phyloP scores from a whole-genome alignment of 2,888 invertebrate genomes.

The Catocala nupta region DNA sequence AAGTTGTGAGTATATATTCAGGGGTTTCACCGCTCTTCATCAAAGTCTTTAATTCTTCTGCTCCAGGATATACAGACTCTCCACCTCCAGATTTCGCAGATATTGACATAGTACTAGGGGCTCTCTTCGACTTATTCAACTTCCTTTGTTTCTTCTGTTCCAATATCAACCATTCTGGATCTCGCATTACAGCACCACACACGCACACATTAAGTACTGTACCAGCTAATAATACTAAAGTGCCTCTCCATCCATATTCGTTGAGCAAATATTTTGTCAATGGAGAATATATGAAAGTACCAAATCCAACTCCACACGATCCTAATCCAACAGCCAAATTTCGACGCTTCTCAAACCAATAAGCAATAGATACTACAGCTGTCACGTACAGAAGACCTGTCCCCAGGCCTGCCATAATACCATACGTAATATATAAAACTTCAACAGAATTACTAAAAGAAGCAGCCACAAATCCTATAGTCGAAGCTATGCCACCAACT shows the following conservation, averaged over 20 bases:
- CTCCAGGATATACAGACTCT: constrained; percentile 88
- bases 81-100: constrained; percentile 84
- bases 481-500: constrained; percentile 90
- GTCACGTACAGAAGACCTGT: constrained; percentile 95
- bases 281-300: constrained; percentile 95
- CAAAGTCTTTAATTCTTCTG: constrained; percentile 89
- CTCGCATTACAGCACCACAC: constrained; percentile 95
- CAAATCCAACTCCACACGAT: constrained; percentile 96
- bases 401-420: constrained; percentile 94
- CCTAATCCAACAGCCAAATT: constrained; percentile 95
- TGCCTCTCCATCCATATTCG: constrained; percentile 93
- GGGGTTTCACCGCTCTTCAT: constrained; percentile 91
- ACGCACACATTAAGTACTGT: constrained; percentile 95
- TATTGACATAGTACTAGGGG: constrained; percentile 85
- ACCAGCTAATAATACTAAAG: constrained; percentile 92
- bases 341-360: constrained; percentile 96
- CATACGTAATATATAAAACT: constrained; percentile 93
- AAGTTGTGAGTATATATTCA: constrained; percentile 89
- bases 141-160: constrained; percentile 88
- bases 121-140: constrained; percentile 83
- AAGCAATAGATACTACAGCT: constrained; percentile 96
- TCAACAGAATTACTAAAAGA: constrained; percentile 91
- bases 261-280: constrained; percentile 92
- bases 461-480: constrained; percentile 92
- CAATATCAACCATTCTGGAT: constrained; percentile 93